These are phyloP conservation scores for Aldrovandia affinis DNA, from an alignment of 2,797 vertebrate species.

Conservation along the genomic window DNA sequence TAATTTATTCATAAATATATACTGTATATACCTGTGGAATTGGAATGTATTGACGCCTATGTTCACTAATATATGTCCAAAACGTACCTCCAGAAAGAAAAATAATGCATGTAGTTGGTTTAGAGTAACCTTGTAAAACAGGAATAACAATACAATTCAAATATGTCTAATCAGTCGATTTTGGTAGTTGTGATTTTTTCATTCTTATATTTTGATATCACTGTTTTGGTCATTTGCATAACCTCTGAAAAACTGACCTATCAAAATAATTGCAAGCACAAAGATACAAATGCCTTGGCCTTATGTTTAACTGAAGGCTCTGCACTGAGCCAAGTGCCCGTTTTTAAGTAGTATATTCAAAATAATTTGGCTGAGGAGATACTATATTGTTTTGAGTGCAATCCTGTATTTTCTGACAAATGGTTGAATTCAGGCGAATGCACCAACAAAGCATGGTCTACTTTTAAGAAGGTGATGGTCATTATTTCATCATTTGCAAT, in stretches of 20 bases:
- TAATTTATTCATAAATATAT: constrained; percentile 6
- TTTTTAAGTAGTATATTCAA: background rate
- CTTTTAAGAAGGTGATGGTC: background rate
- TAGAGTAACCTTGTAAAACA: background rate
- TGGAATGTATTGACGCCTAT: constrained; percentile 17
- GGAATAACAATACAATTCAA: background rate
- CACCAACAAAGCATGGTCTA: background rate
- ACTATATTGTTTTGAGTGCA: background rate
- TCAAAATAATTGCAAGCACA: background rate
- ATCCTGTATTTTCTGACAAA: background rate
- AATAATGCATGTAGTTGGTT: background rate
- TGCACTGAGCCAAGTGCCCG: background rate
- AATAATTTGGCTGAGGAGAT: background rate
- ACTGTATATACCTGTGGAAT: constrained; percentile 11
- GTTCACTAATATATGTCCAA: constrained; percentile 6
- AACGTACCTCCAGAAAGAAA: background rate
- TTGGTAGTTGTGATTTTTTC: background rate
- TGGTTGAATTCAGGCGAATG: background rate
- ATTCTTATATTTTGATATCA: background rate
- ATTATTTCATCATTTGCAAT: background rate
- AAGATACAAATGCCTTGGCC: background rate
- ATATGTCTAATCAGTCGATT: background rate
- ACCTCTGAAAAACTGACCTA: background rate
- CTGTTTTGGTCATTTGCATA: constrained; percentile 3
- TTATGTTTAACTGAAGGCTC: background rate